These are phyloP conservation scores for Tetropium fuscum DNA, from an alignment of 2,888 invertebrate genomes.

Conservation along the genomic window DNA sequence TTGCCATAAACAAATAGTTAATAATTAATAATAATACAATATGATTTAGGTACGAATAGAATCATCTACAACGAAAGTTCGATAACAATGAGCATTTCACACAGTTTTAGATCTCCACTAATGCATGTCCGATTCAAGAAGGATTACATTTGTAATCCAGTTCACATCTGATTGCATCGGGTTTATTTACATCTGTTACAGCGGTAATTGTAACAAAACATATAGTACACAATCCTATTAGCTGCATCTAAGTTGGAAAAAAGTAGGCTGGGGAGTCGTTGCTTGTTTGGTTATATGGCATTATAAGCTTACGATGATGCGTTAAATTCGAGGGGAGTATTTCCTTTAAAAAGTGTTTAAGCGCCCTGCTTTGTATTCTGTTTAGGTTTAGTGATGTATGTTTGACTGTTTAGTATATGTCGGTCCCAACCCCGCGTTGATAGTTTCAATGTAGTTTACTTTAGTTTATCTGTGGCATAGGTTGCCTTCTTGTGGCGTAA, in stretches of 20 bases:
- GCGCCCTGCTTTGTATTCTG: conserved; percentile 31
- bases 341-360: conserved; percentile 47
- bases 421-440: no score
- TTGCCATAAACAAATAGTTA: no score
- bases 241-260: conserved; percentile 34
- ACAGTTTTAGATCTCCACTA: conserved; percentile 50
- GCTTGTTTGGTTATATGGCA: conserved; percentile 44
- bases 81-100: conserved; percentile 41
- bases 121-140: conserved; percentile 50
- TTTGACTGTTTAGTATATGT: no score
- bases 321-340: conserved; percentile 38
- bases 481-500: no score
- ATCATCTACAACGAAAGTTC: background rate
- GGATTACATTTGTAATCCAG: conserved; percentile 58
- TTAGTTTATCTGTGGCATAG: no score
- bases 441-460: no score
- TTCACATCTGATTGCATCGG: conserved; percentile 47
- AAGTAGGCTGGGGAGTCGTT: conserved; percentile 27
- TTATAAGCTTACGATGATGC: conserved; percentile 44
- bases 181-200: conserved; percentile 60
- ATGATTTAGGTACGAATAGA: no score
- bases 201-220: conserved; percentile 63
- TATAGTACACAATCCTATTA: conserved; percentile 57
- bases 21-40: no score
- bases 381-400: conserved; percentile 30